Base-by-base conservation (phyloP, 2,888 invertebrate genomes). In the Mimas tiliae region DNA sequence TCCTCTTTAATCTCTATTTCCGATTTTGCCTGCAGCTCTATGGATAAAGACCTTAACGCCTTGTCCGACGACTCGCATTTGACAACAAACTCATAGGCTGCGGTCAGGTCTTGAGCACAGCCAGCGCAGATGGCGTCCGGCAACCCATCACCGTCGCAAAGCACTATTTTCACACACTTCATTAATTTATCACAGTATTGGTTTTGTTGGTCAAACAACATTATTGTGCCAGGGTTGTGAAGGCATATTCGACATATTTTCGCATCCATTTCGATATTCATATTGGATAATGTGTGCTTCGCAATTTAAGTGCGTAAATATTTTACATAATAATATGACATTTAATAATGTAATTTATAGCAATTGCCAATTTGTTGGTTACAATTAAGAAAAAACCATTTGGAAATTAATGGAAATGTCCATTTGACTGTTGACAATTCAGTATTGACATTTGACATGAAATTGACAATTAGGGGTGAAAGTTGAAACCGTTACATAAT, bases 61-160 rank as follows among this genome's bases (percentile, higher is more conserved):
- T 79, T 82, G 70, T 92, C 90, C 0, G 92, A 85, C 0, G 87
- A 82, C 69, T 89, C 88, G 68, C 90, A 91, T 72, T 87, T 88
- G 50, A 76, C 77, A 0, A 89, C 82, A 73, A 93, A 93, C 42
- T 86, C 80, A 67, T 88, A 90, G 1, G 86, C 75, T 0, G 84
- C 69, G 0, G 77, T 69, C 3, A 94, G 82, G 63, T 92, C 90
- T 1, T 71, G 70, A 1, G 82, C 80, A 73, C 93, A 94, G n/a
- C 64, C 73, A 1, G 67, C 73, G 65, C 93, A 94, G 47, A 94
- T 85, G 48, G 78, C 77, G 50, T 81, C 83, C 0, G 93, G 93
- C 11, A 91, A 74, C 7, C 87, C 89, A 62, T 94, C 93, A 33
- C 83, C 85, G 70, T 88, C 86, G 0, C 72, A 71, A 4, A 93